Evolutionary conservation across 2,888 invertebrate genomes (phyloP).

Genomic region (Scrobipalpa atriplicella): DNA sequence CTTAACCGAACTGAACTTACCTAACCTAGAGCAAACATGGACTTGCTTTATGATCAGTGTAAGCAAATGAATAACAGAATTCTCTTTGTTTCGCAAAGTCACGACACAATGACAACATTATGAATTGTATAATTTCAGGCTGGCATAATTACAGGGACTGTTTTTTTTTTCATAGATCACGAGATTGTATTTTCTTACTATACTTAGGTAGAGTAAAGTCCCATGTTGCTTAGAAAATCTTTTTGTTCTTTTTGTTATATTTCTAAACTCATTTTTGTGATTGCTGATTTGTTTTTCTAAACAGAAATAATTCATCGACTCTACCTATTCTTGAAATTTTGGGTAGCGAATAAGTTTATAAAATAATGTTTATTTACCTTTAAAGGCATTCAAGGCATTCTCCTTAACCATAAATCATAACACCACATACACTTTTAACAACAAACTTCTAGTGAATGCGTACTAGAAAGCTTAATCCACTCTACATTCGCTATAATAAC

Average conservation of each 20-base stretch:
- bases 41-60: neutral
- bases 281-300: too few species aligned
- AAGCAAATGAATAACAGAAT: neutral
- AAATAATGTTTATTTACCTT: constrained; percentile 8
- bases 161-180: too few species aligned
- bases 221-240: too few species aligned
- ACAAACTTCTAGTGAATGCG: neutral
- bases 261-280: too few species aligned
- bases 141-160: neutral
- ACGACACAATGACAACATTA: neutral
- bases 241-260: too few species aligned
- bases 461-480: neutral
- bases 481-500: neutral
- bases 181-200: too few species aligned
- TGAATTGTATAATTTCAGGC: neutral
- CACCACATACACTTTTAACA: constrained; percentile 16
- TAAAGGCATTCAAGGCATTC: constrained; percentile 11
- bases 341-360: too few species aligned
- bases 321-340: too few species aligned
- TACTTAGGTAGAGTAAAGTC: too few species aligned
- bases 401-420: constrained; percentile 12
- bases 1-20: too few species aligned
- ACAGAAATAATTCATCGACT: too few species aligned
- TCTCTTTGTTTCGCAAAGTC: neutral
- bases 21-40: too few species aligned